These are phyloP conservation scores for Chironomus tentans DNA, from an alignment of 2,888 invertebrate species.

Conservation along the genomic window DNA sequence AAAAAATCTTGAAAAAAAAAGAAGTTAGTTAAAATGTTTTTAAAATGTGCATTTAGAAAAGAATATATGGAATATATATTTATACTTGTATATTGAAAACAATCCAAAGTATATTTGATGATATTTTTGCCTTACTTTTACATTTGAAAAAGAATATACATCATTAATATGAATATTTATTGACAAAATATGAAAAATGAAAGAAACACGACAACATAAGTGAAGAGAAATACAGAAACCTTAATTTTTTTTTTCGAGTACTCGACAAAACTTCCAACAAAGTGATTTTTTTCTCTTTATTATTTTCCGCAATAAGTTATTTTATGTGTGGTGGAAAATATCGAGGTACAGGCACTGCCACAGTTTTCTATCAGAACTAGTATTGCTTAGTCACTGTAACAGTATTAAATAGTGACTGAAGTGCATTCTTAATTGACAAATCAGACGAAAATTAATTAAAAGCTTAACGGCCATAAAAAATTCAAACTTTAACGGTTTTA, in stretches of 20 bases:
- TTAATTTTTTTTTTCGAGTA: neutral
- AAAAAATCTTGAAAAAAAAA: constrained; percentile 9
- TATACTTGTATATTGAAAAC: constrained; percentile 28
- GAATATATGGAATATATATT: constrained; percentile 20
- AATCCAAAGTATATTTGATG: constrained; percentile 33
- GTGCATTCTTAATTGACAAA: too few relatives aligned
- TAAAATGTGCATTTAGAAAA: constrained; percentile 28
- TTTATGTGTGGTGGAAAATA: neutral
- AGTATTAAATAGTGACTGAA: too few relatives aligned
- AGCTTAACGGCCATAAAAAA: too few relatives aligned
- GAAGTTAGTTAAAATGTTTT: constrained; percentile 27
- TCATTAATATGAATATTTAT: constrained; percentile 21
- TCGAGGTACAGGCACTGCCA: too few relatives aligned
- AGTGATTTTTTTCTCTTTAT: neutral
- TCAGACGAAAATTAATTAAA: too few relatives aligned
- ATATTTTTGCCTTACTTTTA: constrained; percentile 33
- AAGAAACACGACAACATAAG: neutral
- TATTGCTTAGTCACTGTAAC: too few relatives aligned
- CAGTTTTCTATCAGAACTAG: too few relatives aligned
- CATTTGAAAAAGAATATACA: constrained; percentile 27
- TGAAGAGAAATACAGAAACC: neutral
- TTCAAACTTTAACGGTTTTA: too few relatives aligned
- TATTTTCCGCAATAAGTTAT: neutral
- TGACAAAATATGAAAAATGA: neutral
- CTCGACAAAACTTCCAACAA: neutral